Conservation (phyloP, 2,113 vertebrate genomes). For the Balaenoptera acutorostrata region DNA sequence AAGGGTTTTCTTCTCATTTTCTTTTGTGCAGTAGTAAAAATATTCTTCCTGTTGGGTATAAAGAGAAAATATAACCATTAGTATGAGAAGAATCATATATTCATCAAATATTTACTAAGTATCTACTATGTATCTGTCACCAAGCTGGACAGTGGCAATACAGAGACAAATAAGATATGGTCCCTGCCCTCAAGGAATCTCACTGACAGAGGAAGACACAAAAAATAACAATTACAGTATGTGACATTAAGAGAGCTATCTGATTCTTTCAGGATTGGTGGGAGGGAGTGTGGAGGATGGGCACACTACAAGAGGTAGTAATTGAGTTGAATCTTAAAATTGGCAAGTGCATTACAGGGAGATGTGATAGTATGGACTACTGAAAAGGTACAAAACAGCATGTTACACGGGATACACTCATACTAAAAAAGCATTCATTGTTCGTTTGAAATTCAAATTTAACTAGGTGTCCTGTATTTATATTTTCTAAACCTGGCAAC, state of each 20-base stretch:
- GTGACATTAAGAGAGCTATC: neutral
- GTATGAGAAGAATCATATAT: neutral
- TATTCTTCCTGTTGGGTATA: neutral
- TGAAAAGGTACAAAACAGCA: neutral
- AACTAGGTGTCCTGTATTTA: neutral
- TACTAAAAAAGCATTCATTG: neutral
- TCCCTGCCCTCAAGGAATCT: neutral
- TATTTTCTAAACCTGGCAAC: constrained; percentile 14
- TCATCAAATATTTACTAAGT: neutral
- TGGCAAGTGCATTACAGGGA: neutral
- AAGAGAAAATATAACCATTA: neutral
- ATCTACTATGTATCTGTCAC: neutral
- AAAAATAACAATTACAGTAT: neutral
- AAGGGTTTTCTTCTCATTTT: neutral
- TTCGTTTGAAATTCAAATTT: constrained; percentile 27
- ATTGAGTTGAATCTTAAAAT: constrained; percentile 5
- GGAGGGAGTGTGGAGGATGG: neutral
- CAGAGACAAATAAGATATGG: neutral
- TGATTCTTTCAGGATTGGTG: neutral
- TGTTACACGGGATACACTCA: neutral
- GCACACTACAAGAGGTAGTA: neutral
- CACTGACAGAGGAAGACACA: neutral
- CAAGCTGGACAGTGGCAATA: neutral
- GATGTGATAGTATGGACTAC: neutral
- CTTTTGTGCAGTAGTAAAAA: neutral